A percentile compares a stretch with the other conserved stretches of the same genome.
Evolutionary conservation across 2,888 invertebrate genomes (phyloP).

Genomic region (Diarsia mendica): DNA sequence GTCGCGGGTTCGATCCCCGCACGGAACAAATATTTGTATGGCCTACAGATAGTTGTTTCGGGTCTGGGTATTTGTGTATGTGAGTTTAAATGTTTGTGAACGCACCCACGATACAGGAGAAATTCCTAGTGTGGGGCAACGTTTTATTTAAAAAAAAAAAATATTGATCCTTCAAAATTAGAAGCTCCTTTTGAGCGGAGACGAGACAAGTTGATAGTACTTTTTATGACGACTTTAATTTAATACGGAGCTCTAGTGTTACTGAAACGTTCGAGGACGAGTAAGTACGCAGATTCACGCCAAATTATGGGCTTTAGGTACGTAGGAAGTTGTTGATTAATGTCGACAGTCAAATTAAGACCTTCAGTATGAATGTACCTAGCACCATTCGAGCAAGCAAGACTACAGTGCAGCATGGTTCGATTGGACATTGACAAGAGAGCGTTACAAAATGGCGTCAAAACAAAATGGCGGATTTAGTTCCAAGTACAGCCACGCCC

Average conservation of each 20-base stretch:
- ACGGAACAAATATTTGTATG: too few species aligned
- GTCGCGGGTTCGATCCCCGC: too few species aligned
- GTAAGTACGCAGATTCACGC: not conserved
- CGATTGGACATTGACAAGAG: not conserved
- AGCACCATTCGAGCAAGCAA: slow-evolving; percentile 56
- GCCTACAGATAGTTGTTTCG: too few species aligned
- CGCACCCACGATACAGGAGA: too few species aligned
- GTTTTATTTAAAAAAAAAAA: too few species aligned
- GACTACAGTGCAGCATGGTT: slow-evolving; percentile 16
- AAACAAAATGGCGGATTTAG: not conserved
- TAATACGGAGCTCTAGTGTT: not conserved
- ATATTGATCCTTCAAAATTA: not conserved
- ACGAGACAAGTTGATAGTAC: not conserved
- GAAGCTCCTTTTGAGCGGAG: not conserved
- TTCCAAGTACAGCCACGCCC: not conserved
- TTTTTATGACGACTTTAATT: not conserved
- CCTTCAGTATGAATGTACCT: slow-evolving; percentile 24
- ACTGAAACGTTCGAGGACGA: not conserved
- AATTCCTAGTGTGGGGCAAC: too few species aligned
- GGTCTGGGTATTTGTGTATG: too few species aligned
- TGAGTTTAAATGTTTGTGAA: too few species aligned
- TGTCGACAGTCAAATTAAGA: slow-evolving; percentile 20
- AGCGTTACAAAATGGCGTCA: not conserved
- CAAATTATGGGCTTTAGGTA: not conserved
- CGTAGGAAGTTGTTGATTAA: not conserved